These are phyloP conservation scores for Aselliscus stoliczkanus DNA, from an alignment of 2,797 vertebrate species.

Conservation along the genomic window DNA sequence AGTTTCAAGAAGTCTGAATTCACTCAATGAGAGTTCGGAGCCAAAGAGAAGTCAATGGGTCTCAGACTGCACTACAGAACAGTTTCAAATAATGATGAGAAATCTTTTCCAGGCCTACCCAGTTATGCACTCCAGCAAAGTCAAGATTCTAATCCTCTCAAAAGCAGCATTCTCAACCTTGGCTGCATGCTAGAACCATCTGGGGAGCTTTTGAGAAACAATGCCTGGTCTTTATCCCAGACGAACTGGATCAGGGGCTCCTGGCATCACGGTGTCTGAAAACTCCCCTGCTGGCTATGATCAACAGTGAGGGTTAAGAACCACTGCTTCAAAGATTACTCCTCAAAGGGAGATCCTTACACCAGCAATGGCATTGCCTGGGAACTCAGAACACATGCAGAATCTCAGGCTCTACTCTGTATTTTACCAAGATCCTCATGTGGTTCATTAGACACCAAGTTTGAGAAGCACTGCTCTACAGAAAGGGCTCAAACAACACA, in stretches of 20 bases:
- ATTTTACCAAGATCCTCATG: background rate
- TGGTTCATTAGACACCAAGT: background rate
- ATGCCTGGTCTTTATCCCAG: background rate
- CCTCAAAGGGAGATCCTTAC: background rate
- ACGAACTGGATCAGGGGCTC: background rate
- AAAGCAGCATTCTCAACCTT: constrained; percentile 20
- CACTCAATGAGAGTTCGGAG: background rate
- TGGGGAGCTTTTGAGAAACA: background rate
- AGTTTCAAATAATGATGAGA: constrained; percentile 37
- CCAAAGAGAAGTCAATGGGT: constrained; percentile 52
- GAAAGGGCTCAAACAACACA: background rate
- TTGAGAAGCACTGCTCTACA: background rate
- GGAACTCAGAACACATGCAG: background rate
- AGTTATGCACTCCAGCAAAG: background rate
- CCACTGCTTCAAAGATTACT: background rate
- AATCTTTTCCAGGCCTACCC: constrained; percentile 3
- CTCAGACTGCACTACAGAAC: constrained; percentile 11
- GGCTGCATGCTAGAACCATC: background rate
- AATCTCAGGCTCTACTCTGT: background rate
- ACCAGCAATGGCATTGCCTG: background rate
- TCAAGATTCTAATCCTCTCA: background rate
- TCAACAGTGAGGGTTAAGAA: background rate
- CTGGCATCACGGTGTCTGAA: background rate
- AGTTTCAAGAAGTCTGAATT: constrained; percentile 48
- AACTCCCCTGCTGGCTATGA: background rate